Evolutionary conservation across 30 jellyfish, hydroid and myxozoan genomes (phyloP).

Genomic region (Calvadosia cruxmelitensis): DNA sequence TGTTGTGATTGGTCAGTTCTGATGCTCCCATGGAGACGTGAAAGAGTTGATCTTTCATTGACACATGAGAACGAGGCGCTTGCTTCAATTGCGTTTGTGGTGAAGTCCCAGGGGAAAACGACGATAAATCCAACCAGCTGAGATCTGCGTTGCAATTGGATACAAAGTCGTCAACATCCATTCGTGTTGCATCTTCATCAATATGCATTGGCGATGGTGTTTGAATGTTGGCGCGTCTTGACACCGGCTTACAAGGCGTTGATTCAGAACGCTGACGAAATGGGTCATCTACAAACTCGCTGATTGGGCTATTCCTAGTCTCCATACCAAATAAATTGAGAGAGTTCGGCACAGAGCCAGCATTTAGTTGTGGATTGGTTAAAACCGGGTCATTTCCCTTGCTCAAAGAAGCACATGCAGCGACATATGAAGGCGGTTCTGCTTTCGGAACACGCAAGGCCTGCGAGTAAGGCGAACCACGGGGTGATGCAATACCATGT

Average conservation of each 20-base stretch:
- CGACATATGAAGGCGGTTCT: neutral
- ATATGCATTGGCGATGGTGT: slow-evolving; percentile 20
- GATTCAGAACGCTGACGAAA: neutral
- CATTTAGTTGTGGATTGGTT: slow-evolving; percentile 2
- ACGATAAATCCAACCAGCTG: slow-evolving; percentile 30
- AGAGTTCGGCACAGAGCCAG: slow-evolving; percentile 38
- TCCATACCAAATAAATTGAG: slow-evolving; percentile 26
- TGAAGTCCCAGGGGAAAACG: neutral
- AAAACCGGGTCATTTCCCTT: slow-evolving; percentile 1
- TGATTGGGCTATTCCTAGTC: neutral
- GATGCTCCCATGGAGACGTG: neutral
- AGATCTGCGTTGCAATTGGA: slow-evolving; percentile 16
- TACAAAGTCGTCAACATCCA: slow-evolving; percentile 28
- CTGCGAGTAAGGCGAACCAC: no score
- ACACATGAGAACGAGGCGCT: no score
- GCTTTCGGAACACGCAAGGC: slow-evolving; percentile 4
- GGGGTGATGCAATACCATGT: neutral
- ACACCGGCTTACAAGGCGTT: neutral
- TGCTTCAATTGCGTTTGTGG: neutral
- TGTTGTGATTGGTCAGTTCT: neutral
- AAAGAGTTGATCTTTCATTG: neutral
- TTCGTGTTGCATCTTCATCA: slow-evolving; percentile 16
- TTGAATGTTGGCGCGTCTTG: neutral
- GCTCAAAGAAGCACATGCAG: slow-evolving; percentile 2
- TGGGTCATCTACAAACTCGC: neutral